A percentile compares a stretch with the other conserved stretches of the same genome.
Evolutionary conservation across 2,113 vertebrate genomes (phyloP).

Genomic region (Leptobrachium leishanense): DNA sequence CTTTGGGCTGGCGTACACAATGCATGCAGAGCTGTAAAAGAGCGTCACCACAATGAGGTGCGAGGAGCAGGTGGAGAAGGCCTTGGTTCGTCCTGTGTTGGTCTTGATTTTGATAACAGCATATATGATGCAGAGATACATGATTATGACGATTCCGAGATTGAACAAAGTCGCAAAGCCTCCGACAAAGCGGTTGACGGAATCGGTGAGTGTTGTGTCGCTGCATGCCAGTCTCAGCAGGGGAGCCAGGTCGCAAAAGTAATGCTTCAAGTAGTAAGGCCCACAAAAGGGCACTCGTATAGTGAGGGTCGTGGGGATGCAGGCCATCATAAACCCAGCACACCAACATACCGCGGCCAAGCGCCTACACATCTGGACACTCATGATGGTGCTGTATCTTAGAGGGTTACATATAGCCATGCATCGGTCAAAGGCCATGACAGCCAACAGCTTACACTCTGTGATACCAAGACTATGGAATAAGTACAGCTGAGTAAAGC

Average conservation of each 20-base stretch:
- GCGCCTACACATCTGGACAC: slow-evolving; percentile 46
- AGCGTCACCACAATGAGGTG: slow-evolving; percentile 49
- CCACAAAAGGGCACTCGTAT: slow-evolving; percentile 14
- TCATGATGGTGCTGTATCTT: slow-evolving; percentile 53
- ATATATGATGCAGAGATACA: slow-evolving; percentile 45
- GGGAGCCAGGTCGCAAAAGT: slow-evolving; percentile 57
- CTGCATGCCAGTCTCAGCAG: slow-evolving; percentile 59
- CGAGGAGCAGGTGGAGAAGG: slow-evolving; percentile 53
- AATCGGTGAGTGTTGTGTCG: slow-evolving; percentile 54
- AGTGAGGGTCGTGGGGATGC: background rate
- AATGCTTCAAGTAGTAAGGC: slow-evolving; percentile 15
- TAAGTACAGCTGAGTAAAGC: slow-evolving; percentile 55
- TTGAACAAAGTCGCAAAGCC: slow-evolving; percentile 18
- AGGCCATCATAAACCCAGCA: slow-evolving; percentile 34
- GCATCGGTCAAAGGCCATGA: slow-evolving; percentile 62
- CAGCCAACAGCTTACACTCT: slow-evolving; percentile 53
- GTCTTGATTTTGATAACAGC: slow-evolving; percentile 48
- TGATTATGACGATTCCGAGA: slow-evolving; percentile 49
- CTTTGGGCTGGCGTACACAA: slow-evolving; percentile 51
- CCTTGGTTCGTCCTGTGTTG: slow-evolving; percentile 38
- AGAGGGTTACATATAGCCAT: slow-evolving; percentile 58
- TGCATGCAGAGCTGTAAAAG: slow-evolving; percentile 51
- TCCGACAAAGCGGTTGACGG: background rate
- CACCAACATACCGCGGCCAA: slow-evolving; percentile 51
- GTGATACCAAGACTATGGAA: slow-evolving; percentile 55